Percentiles rank a stretch among this genome's conserved stretches.
Conservation (phyloP, 2,888 invertebrate species). For the Aphodius sticticus region DNA sequence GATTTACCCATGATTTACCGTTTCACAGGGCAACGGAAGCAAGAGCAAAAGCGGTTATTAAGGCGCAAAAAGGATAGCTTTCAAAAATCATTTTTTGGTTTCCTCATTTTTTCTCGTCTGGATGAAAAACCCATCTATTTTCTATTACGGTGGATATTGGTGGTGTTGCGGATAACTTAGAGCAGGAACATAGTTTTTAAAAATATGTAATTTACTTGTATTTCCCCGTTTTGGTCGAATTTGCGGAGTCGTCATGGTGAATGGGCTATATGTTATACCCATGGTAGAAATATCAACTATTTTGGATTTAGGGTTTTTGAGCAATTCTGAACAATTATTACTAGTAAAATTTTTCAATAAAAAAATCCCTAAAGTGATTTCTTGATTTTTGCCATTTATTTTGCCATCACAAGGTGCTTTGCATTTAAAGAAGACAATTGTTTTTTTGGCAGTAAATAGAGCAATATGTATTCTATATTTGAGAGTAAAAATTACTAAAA, state of each 20-base stretch:
- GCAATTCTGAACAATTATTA: no score
- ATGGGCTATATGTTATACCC: constrained; percentile 62
- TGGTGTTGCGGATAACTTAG: not conserved
- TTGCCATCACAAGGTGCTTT: no score
- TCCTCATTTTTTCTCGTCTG: constrained; percentile 29
- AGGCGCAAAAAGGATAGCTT: constrained; percentile 18
- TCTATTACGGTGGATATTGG: not conserved
- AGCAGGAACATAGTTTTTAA: not conserved
- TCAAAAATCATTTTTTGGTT: constrained; percentile 33
- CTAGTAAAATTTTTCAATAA: no score
- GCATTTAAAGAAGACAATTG: no score
- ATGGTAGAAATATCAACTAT: no score
- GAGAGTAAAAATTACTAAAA: no score
- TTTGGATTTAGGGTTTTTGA: no score
- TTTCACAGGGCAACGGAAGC: not conserved
- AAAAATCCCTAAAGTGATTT: no score
- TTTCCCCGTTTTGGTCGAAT: constrained; percentile 63
- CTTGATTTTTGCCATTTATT: no score
- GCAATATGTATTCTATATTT: no score
- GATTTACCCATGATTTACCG: no score
- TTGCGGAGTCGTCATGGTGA: constrained; percentile 63
- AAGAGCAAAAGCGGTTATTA: constrained; percentile 11
- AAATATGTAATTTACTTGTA: constrained; percentile 63
- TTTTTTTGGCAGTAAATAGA: no score
- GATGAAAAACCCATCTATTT: not conserved